Conservation (phyloP, 2,797 vertebrate genomes). For the Periophthalmus magnuspinnatus region DNA sequence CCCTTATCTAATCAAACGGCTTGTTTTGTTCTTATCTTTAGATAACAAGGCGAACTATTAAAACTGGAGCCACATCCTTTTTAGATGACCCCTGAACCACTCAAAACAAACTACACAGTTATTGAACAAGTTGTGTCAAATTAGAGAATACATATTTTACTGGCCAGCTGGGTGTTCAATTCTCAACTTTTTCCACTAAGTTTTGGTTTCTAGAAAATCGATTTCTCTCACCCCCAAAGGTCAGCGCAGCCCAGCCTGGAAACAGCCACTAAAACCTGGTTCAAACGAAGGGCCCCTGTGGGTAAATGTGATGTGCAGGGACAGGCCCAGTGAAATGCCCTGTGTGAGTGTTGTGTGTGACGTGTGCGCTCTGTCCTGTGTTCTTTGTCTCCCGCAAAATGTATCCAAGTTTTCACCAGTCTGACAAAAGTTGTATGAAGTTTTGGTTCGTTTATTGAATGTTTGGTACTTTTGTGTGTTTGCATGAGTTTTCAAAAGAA, state of each 20-base stretch:
- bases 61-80: not conserved
- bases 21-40: constrained; percentile 10
- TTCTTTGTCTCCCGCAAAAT: not conserved
- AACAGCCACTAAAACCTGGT: constrained; percentile 56
- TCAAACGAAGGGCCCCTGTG: constrained; percentile 38
- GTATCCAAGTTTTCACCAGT: not conserved
- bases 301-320: constrained; percentile 31
- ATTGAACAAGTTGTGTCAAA: not conserved
- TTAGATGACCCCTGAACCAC: not conserved
- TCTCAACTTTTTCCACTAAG: constrained; percentile 18
- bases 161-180: not conserved
- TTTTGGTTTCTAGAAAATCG: constrained; percentile 26
- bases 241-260: constrained; percentile 47
- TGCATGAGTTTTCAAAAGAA: not conserved
- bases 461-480: not conserved
- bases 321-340: not conserved
- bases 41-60: constrained; percentile 13
- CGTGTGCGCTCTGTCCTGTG: not conserved
- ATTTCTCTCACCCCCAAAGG: constrained; percentile 30
- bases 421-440: not conserved
- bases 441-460: not conserved
- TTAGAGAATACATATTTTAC: not conserved
- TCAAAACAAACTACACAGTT: not conserved
- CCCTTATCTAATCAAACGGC: constrained; percentile 28
- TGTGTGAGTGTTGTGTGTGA: not conserved